Evolutionary conservation across 2,888 invertebrate species (phyloP), one percentile per base, ranked within the genome.

Genomic region (Adelphocoris suturalis): DNA sequence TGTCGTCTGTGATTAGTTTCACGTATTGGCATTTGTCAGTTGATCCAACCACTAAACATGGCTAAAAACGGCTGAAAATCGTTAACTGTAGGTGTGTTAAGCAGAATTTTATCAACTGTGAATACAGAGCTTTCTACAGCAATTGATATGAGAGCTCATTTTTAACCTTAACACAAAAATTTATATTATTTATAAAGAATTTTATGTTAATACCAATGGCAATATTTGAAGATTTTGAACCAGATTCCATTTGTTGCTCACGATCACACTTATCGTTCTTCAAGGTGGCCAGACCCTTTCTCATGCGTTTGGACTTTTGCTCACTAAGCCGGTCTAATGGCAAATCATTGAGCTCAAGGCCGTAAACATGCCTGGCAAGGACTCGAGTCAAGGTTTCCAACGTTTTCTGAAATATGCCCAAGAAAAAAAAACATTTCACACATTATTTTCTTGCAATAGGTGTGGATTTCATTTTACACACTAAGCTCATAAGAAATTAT

Each of bases 361-460:
- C 97, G 93, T 99, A 99, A 28, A 99, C 98, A 93, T 99, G 98
- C 23, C 98, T 95, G 0, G 99, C 98, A 90, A 99, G 94, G 57
- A 99, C 99, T 91, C 99, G 95, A 0, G 99, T 99, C 92, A 99
- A 93, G 0, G 98, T 99, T 93, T 99, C 99, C 96, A 99, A 96
- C n/a, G 98, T 98, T 96, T 98, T 98, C 96, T 97, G 92, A 0
- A 93, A 93, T 16, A 78, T 11, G 13, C 16, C 52, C 52, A 52
- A 13, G 52, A 16, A 52, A 52, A 37, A n/a, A 37, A 4, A 37
- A 37, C 7, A 37, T 37, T 2, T 37, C 37, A 37, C 37, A 37
- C 37, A 37, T 4, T 37, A 37, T 37, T 37, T 37, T 37, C 37
- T 4, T 37, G 37, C 37, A 37, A 7, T 2, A 4, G 37, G 37